These are phyloP conservation scores for Hydropsyche betteni DNA, from an alignment of 2,888 invertebrate species.

Conservation along the genomic window DNA sequence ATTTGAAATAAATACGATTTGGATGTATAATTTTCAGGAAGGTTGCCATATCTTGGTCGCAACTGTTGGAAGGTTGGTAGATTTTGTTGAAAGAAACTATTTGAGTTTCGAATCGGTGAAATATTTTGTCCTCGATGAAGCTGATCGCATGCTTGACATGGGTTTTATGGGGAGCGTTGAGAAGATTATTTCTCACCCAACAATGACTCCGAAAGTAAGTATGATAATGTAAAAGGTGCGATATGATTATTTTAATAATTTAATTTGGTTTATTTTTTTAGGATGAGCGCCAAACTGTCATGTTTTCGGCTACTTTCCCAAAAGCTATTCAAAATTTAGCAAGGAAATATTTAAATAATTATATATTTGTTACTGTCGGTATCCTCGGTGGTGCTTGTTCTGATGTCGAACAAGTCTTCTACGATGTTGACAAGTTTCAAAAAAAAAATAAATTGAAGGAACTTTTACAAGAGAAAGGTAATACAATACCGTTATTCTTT, in stretches of 20 bases:
- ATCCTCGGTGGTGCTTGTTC: slow-evolving; percentile 92
- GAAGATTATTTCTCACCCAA: slow-evolving; percentile 78
- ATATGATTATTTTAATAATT: slow-evolving; percentile 3
- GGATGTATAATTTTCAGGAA: slow-evolving; percentile 59
- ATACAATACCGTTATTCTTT: neutral
- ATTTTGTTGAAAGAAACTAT: slow-evolving; percentile 92
- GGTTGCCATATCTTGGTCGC: slow-evolving; percentile 98
- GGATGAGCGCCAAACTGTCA: slow-evolving; percentile 92
- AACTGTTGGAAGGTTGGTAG: slow-evolving; percentile 95
- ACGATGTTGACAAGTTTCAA: slow-evolving; percentile 73
- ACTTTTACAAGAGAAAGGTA: slow-evolving; percentile 24
- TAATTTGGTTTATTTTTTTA: slow-evolving; percentile 55
- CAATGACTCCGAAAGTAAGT: slow-evolving; percentile 83
- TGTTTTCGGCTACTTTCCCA: slow-evolving; percentile 99
- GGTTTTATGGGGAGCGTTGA: slow-evolving; percentile 97
- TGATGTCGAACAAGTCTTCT: slow-evolving; percentile 86
- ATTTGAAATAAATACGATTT: too few species aligned
- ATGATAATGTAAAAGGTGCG: neutral
- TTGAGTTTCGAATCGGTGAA: slow-evolving; percentile 88
- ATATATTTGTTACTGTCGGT: slow-evolving; percentile 91
- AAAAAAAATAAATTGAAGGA: slow-evolving; percentile 78
- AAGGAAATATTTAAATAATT: slow-evolving; percentile 77
- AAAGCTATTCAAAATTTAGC: slow-evolving; percentile 94
- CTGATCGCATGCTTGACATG: slow-evolving; percentile 99
- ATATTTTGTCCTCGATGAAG: slow-evolving; percentile 96